A percentile compares a stretch with the other conserved stretches of the same genome.
phyloP scores from a whole-genome alignment of 2,888 invertebrate species.

The Blera fallax region DNA sequence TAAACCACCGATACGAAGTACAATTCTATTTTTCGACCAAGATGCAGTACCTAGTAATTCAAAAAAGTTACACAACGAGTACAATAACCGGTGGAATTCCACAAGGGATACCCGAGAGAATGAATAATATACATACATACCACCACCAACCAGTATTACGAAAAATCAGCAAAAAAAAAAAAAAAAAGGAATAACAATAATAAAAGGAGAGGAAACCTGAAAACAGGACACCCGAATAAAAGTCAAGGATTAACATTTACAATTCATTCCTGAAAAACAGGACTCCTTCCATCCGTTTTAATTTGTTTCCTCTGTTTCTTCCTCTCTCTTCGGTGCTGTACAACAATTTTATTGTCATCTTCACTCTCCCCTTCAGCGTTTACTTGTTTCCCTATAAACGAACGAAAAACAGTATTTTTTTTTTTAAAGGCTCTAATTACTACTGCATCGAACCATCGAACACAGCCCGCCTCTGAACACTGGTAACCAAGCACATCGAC shows the following conservation, averaged over 20 bases:
- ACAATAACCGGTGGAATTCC: slow-evolving; percentile 23
- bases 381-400: slow-evolving; percentile 32
- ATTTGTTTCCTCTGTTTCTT: slow-evolving; percentile 32
- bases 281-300: slow-evolving; percentile 44
- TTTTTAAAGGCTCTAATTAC: slow-evolving; percentile 53
- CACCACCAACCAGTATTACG: not conserved
- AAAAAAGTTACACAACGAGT: not conserved
- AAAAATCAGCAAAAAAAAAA: not conserved
- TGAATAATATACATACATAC: not conserved
- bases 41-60: not conserved
- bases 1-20: too few relatives aligned
- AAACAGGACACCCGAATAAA: slow-evolving; percentile 57
- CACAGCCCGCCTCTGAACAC: slow-evolving; percentile 33
- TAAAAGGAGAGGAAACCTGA: not conserved
- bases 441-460: slow-evolving; percentile 56
- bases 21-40: not conserved
- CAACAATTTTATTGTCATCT: slow-evolving; percentile 27
- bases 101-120: not conserved
- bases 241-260: slow-evolving; percentile 70
- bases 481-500: slow-evolving; percentile 42
- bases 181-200: too few relatives aligned
- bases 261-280: slow-evolving; percentile 51
- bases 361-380: slow-evolving; percentile 1
- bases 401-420: not conserved
- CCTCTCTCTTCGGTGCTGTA: not conserved